Percentiles rank a stretch among this genome's conserved stretches.
phyloP scores from a whole-genome alignment of 2,888 invertebrate species.

The Alviniconcha strummeri region DNA sequence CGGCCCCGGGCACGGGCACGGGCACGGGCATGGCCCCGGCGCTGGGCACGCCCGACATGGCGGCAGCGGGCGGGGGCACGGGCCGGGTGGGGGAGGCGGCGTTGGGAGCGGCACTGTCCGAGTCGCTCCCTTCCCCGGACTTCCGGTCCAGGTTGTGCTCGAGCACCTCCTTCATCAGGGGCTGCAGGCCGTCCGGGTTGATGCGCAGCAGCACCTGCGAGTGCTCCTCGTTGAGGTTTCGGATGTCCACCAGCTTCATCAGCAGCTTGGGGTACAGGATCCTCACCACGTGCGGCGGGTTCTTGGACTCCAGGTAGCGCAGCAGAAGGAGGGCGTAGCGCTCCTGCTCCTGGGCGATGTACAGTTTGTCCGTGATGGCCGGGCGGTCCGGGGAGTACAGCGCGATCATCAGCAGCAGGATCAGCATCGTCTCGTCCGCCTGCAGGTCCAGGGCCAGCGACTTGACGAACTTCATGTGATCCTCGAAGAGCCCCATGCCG shows the following conservation, averaged over 20 bases:
- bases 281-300: slow-evolving; percentile 61
- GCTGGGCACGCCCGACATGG: too few species aligned
- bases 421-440: slow-evolving; percentile 91
- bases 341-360: slow-evolving; percentile 71
- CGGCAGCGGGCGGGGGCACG: not conserved
- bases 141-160: slow-evolving; percentile 79
- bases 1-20: not conserved
- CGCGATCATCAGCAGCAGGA: slow-evolving; percentile 93
- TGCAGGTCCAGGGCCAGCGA: slow-evolving; percentile 86
- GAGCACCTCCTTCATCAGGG: slow-evolving; percentile 94
- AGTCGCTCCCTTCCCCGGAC: not conserved
- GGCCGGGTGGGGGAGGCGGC: not conserved
- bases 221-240: slow-evolving; percentile 92
- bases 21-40: not conserved
- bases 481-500: slow-evolving; percentile 69
- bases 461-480: slow-evolving; percentile 73
- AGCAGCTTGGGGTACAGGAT: slow-evolving; percentile 78
- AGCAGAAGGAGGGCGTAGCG: slow-evolving; percentile 70
- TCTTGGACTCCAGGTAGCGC: slow-evolving; percentile 70
- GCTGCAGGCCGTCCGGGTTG: slow-evolving; percentile 93
- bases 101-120: not conserved
- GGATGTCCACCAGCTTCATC: slow-evolving; percentile 92
- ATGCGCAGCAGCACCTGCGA: slow-evolving; percentile 94
- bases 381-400: slow-evolving; percentile 91
- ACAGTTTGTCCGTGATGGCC: slow-evolving; percentile 77